Evolutionary conservation across 2,113 vertebrate species (phyloP).

Genomic region (Smithornis capensis): DNA sequence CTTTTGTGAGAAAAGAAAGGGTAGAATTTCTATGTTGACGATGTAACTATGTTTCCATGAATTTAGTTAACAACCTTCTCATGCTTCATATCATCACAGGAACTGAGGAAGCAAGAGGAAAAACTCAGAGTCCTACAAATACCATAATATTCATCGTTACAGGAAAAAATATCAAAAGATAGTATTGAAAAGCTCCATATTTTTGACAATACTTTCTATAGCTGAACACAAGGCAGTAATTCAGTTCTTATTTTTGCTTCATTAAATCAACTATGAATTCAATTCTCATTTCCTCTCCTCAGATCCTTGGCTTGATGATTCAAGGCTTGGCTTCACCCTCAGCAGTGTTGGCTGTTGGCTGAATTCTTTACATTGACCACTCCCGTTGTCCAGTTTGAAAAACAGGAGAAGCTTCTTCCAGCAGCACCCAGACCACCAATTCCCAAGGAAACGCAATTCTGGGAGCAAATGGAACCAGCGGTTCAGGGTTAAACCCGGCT

Average conservation of each 20-base stretch:
- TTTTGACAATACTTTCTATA: not conserved
- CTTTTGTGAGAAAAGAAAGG: not conserved
- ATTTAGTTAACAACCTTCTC: not conserved
- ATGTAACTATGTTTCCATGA: not conserved
- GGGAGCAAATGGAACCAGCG: not conserved
- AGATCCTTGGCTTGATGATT: not conserved
- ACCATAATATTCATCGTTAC: fast-evolving
- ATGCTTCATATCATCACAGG: not conserved
- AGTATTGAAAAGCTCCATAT: not conserved
- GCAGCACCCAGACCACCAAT: not conserved
- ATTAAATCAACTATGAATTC: not conserved
- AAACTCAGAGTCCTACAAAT: not conserved
- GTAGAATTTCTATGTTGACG: not conserved
- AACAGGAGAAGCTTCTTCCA: not conserved
- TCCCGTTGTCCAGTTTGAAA: not conserved
- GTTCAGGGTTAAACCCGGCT: slow-evolving; percentile 19
- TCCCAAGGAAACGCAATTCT: not conserved
- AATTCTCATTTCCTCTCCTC: not conserved
- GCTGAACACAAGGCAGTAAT: not conserved
- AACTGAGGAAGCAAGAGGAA: not conserved
- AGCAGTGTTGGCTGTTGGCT: not conserved
- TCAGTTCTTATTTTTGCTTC: not conserved
- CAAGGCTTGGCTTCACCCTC: not conserved
- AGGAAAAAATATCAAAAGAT: not conserved
- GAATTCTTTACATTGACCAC: not conserved